Percentiles rank a stretch among this genome's conserved stretches.
Conservation (phyloP, 2,113 vertebrate species). For the Centropristis striata region DNA sequence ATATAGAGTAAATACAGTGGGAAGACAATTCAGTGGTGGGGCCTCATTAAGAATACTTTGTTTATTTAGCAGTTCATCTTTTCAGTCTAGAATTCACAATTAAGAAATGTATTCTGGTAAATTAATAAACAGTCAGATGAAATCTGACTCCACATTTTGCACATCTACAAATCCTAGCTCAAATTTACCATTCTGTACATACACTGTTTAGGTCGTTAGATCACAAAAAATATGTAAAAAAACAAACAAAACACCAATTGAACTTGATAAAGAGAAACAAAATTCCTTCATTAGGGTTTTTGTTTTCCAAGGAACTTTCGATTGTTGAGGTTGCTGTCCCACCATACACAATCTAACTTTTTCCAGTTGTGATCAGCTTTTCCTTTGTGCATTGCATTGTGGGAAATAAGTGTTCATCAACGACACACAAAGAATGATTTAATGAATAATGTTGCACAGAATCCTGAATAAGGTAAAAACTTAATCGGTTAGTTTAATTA, state of each 20-base stretch:
- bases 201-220: no score
- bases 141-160: conserved; percentile 7
- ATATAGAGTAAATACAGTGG: conserved; percentile 33
- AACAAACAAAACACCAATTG: no score
- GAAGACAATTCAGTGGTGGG: conserved; percentile 16
- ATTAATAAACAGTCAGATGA: background rate
- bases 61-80: conserved; percentile 21
- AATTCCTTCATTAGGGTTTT: no score
- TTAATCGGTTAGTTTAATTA: no score
- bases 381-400: conserved; percentile 24
- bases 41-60: conserved; percentile 24
- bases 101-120: background rate
- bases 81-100: background rate
- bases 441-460: no score
- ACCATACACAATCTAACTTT: no score
- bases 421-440: background rate
- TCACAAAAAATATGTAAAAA: no score
- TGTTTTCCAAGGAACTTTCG: conserved; percentile 5
- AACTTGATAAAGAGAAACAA: no score
- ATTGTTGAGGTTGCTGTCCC: conserved; percentile 2
- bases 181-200: no score
- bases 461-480: no score
- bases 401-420: conserved; percentile 9
- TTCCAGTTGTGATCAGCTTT: no score
- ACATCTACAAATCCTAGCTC: no score